phyloP scores from a whole-genome alignment of 2,888 invertebrate species.

The Tipula confusa region DNA sequence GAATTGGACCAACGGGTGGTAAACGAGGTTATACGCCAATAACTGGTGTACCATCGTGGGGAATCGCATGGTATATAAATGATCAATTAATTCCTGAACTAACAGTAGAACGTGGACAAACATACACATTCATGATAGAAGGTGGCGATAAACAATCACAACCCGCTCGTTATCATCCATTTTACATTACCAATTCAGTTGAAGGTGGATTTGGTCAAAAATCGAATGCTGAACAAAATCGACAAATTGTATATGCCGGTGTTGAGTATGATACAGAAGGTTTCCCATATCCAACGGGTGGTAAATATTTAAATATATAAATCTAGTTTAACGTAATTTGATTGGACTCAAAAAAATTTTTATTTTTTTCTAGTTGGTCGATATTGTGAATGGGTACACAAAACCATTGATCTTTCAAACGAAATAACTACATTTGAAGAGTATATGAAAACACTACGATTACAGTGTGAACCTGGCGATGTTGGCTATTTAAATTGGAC shows the following conservation, averaged over 20 bases:
- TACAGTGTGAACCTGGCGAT: constrained; percentile 72
- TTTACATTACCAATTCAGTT: constrained; percentile 81
- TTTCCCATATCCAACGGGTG: constrained; percentile 73
- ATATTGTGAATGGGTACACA: constrained; percentile 84
- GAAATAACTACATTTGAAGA: constrained; percentile 71
- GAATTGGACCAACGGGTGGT: constrained; percentile 82
- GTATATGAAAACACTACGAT: constrained; percentile 68
- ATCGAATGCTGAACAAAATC: constrained; percentile 61
- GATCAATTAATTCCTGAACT: constrained; percentile 85
- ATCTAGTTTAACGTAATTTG: neutral
- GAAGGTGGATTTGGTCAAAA: constrained; percentile 86
- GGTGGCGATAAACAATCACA: constrained; percentile 77
- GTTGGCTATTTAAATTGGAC: constrained; percentile 79
- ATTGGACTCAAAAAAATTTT: neutral
- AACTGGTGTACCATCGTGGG: constrained; percentile 80
- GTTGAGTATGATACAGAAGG: constrained; percentile 71
- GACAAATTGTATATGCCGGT: constrained; percentile 75
- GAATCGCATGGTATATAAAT: constrained; percentile 91
- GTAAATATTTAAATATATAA: constrained; percentile 46
- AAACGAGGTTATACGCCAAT: constrained; percentile 73
- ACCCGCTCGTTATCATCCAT: constrained; percentile 82
- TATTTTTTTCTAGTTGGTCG: constrained; percentile 59
- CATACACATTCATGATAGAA: constrained; percentile 81
- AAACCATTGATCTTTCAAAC: constrained; percentile 67
- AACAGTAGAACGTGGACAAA: constrained; percentile 79